phyloP scores from a whole-genome alignment of 2,113 vertebrate species.

The Panurus biarmicus region DNA sequence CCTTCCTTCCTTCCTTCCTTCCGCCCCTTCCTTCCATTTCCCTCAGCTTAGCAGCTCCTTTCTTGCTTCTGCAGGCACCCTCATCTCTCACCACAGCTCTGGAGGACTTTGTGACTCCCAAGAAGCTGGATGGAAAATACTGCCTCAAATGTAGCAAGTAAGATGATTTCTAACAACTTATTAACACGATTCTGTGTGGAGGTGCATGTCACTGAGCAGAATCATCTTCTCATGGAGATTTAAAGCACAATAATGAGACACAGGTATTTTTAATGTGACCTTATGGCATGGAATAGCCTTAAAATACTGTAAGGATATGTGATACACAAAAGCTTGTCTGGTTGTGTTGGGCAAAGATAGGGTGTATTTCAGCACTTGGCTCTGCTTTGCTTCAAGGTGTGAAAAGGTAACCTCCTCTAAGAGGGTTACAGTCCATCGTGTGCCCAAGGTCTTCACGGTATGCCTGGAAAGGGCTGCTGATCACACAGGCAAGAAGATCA shows the following conservation, averaged over 20 bases:
- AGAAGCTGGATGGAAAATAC: constrained; percentile 76
- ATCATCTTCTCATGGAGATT: background rate
- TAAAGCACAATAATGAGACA: background rate
- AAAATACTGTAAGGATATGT: background rate
- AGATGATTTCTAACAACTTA: background rate
- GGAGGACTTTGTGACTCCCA: constrained; percentile 87
- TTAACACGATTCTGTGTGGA: background rate
- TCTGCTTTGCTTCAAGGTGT: background rate
- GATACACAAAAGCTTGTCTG: background rate
- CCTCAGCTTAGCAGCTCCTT: background rate
- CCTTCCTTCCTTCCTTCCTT: background rate
- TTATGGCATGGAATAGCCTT: background rate
- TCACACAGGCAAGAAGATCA: background rate
- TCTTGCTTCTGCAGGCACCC: constrained; percentile 1
- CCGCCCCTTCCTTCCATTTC: background rate
- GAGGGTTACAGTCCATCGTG: background rate
- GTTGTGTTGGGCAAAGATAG: background rate
- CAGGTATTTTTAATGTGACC: background rate
- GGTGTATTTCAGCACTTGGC: background rate
- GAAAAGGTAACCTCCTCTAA: background rate
- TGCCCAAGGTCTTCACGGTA: background rate
- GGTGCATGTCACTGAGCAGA: background rate
- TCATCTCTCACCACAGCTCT: constrained; percentile 83
- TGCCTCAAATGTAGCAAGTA: background rate
- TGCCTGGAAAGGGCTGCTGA: background rate